Conservation (phyloP, 2,113 vertebrate genomes). For the Saguinus imperator region DNA sequence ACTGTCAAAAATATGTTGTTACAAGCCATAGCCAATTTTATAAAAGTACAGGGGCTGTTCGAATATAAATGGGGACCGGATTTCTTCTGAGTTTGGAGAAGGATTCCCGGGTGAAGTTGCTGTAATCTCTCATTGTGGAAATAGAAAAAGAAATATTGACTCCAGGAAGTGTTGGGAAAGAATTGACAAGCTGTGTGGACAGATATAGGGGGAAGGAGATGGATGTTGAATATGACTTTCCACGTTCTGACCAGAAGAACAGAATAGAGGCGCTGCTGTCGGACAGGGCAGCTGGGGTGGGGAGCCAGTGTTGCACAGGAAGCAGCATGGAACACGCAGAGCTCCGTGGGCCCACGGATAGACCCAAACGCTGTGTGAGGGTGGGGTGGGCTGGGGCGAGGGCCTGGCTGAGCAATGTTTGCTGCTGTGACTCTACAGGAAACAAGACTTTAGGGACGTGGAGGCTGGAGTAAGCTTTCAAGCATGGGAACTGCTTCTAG, state of each 20-base stretch:
- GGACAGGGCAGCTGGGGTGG: neutral
- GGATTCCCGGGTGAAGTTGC: neutral
- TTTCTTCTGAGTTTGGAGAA: neutral
- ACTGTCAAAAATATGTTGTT: neutral
- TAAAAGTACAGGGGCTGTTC: neutral
- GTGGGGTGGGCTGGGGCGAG: fast-evolving
- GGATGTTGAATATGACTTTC: neutral
- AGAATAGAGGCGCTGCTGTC: neutral
- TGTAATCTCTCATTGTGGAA: neutral
- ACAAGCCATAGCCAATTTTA: neutral
- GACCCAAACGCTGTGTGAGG: fast-evolving
- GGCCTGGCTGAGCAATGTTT: fast-evolving
- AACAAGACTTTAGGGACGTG: too few species aligned
- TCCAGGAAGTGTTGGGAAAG: neutral
- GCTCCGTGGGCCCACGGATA: neutral
- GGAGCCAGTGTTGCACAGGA: neutral
- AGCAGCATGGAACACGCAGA: neutral
- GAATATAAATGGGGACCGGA: neutral
- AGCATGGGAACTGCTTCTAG: neutral
- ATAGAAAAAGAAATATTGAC: neutral
- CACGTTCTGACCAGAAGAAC: neutral
- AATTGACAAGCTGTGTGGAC: neutral
- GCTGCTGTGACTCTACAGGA: neutral
- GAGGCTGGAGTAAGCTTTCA: neutral
- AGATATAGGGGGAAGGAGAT: neutral